Evolutionary conservation across 2,888 invertebrate species (phyloP).

Genomic region (Melanophora roralis): DNA sequence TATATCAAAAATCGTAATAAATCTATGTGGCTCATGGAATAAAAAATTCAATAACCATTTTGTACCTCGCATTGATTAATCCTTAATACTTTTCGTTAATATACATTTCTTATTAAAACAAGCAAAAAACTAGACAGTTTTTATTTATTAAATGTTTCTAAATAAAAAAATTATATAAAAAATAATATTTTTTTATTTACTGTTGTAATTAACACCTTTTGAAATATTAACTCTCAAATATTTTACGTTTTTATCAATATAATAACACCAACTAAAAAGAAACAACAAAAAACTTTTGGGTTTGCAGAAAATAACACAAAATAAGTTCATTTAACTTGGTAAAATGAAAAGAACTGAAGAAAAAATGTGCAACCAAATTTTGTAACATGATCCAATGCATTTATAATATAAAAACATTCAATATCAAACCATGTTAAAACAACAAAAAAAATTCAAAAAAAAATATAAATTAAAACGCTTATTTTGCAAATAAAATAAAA

Average conservation of each 20-base stretch:
- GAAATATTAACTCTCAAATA: slow-evolving; percentile 56
- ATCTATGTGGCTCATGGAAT: too few relatives aligned
- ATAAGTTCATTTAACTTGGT: slow-evolving; percentile 37
- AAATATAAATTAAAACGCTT: slow-evolving; percentile 51
- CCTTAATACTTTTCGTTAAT: too few relatives aligned
- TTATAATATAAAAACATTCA: slow-evolving; percentile 9
- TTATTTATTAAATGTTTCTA: slow-evolving; percentile 4
- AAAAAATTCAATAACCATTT: too few relatives aligned
- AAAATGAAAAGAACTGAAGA: neutral
- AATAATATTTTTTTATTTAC: neutral
- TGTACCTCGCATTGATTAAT: too few relatives aligned
- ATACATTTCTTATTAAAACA: too few relatives aligned
- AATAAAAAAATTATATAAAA: neutral
- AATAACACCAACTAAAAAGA: slow-evolving; percentile 17
- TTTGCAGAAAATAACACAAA: slow-evolving; percentile 4
- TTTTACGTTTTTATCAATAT: slow-evolving; percentile 46
- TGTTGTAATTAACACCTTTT: slow-evolving; percentile 43
- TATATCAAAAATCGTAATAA: too few relatives aligned
- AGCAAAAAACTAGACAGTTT: neutral
- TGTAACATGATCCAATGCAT: slow-evolving; percentile 47
- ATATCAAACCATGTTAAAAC: too few relatives aligned
- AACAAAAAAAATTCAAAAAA: neutral
- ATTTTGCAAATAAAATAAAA: slow-evolving; percentile 46
- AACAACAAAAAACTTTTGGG: neutral
- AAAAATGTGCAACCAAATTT: slow-evolving; percentile 47